Conservation (phyloP, 2,113 vertebrate genomes). For the Prolemur simus region DNA sequence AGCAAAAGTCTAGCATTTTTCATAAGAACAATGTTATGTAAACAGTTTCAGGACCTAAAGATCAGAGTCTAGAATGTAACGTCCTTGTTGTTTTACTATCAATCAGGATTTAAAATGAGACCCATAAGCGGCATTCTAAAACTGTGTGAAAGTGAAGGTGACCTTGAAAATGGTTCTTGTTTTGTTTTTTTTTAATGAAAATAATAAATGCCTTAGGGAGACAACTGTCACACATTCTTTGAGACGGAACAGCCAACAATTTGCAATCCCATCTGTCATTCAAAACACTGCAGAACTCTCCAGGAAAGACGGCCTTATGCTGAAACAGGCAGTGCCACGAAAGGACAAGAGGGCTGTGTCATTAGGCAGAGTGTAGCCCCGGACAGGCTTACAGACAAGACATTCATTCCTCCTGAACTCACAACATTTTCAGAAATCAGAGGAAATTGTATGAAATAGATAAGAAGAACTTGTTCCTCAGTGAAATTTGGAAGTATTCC, state of each 20-base stretch:
- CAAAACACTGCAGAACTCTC: not conserved
- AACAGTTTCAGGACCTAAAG: conserved; percentile 27
- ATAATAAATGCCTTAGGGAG: conserved; percentile 2
- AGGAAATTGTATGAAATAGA: not conserved
- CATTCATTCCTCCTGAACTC: not conserved
- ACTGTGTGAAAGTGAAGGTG: not conserved
- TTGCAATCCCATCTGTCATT: not conserved
- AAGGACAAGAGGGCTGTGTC: not conserved
- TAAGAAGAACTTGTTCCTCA: not conserved
- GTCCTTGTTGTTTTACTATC: not conserved
- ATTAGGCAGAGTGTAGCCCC: not conserved
- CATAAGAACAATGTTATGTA: not conserved
- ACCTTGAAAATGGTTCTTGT: not conserved
- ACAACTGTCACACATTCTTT: not conserved
- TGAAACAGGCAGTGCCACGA: not conserved
- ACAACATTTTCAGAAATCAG: not conserved
- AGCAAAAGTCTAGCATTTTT: conserved; percentile 20
- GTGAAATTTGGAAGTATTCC: conserved; percentile 35
- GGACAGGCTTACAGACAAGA: not conserved
- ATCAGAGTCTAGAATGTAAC: not conserved
- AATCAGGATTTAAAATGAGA: conserved; percentile 29
- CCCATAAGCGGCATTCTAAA: not conserved
- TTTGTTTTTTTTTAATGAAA: not conserved
- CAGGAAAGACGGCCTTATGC: not conserved
- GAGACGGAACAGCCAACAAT: not conserved